phyloP scores from a whole-genome alignment of 2,797 vertebrate species.

The Simalia tracyae region DNA sequence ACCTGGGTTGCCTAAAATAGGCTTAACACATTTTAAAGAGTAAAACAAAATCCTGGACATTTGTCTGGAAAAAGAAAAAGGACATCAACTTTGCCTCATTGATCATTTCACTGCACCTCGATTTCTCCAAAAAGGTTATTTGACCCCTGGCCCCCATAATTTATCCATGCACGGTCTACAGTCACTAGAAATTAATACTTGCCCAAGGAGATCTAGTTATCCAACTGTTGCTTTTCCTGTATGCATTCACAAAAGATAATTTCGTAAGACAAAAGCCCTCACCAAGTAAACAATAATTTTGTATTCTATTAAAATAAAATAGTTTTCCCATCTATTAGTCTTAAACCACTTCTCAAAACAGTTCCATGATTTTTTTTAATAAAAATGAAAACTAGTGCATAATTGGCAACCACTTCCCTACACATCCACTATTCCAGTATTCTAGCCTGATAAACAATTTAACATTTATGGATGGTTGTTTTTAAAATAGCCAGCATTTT shows the following conservation, averaged over 20 bases:
- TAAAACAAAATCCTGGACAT: no score
- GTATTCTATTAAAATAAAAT: neutral
- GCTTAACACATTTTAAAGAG: no score
- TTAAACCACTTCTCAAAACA: neutral
- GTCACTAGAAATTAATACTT: neutral
- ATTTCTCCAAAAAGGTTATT: no score
- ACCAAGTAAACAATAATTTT: neutral
- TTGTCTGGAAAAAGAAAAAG: no score
- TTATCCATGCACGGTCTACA: no score
- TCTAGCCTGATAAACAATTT: slow-evolving; percentile 22
- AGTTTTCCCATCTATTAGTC: neutral
- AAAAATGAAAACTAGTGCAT: neutral
- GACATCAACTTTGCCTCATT: no score
- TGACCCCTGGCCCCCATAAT: neutral
- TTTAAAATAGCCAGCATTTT: neutral
- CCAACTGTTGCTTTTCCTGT: neutral
- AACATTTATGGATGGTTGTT: slow-evolving; percentile 8
- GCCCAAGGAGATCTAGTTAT: neutral
- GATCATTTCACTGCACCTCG: no score
- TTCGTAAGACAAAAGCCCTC: neutral
- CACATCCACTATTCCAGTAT: neutral
- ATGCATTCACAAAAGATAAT: neutral
- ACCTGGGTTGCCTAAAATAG: no score
- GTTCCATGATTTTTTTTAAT: neutral
- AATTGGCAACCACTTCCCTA: slow-evolving; percentile 6